These are phyloP conservation scores for Drosophila fulvimacula DNA, from an alignment of 2,888 invertebrate species.

Conservation along the genomic window DNA sequence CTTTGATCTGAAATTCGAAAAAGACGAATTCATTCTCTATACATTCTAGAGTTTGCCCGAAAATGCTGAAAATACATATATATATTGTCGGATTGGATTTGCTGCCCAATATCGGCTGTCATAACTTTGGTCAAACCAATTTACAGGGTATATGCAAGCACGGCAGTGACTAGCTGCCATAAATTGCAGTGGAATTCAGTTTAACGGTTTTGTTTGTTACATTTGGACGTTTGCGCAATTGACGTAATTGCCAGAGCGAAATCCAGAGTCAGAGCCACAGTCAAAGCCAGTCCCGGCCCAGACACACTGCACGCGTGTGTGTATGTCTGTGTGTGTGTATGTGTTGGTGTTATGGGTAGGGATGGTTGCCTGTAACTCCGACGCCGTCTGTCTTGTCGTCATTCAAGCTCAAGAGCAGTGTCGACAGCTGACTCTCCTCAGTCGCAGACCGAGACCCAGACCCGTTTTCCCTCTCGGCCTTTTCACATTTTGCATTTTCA, in stretches of 20 bases:
- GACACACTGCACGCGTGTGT: constrained; percentile 46
- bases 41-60: background rate
- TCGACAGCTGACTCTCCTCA: constrained; percentile 47
- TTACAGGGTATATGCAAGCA: constrained; percentile 28
- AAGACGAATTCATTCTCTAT: background rate
- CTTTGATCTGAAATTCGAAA: background rate
- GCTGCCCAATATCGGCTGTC: background rate
- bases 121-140: no score
- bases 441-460: constrained; percentile 46
- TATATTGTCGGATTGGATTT: background rate
- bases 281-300: constrained; percentile 49
- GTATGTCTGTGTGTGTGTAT: constrained; percentile 13
- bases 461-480: constrained; percentile 59
- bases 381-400: constrained; percentile 39
- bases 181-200: constrained; percentile 69
- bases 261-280: constrained; percentile 42
- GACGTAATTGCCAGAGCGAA: constrained; percentile 72
- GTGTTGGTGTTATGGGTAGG: constrained; percentile 24
- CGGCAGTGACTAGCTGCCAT: constrained; percentile 31
- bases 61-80: background rate
- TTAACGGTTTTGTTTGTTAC: constrained; percentile 77
- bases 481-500: constrained; percentile 60
- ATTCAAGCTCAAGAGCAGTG: constrained; percentile 79
- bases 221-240: constrained; percentile 70
- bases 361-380: constrained; percentile 42